Conservation (phyloP, 35 echinoderm and acorn worm species). For the Antedon bifida region DNA sequence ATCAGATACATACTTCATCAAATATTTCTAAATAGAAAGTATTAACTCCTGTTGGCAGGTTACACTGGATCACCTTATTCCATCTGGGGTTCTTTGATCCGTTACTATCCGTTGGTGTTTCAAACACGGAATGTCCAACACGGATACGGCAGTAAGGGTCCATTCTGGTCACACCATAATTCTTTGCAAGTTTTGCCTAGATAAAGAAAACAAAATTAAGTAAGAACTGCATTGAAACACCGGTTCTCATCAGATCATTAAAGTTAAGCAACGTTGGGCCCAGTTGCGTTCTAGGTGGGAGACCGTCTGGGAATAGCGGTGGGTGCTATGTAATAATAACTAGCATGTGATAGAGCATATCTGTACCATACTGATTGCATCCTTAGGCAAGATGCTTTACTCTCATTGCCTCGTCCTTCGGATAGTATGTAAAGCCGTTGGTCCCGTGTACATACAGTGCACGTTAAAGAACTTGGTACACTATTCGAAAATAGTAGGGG, state of each 20-base stretch:
- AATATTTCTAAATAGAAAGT: constrained; percentile 89
- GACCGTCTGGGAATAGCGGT: neutral
- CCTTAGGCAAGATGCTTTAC: too few species aligned
- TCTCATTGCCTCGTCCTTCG: too few species aligned
- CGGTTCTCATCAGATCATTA: neutral
- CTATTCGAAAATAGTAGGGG: too few species aligned
- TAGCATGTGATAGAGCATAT: neutral
- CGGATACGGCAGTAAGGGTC: constrained; percentile 93
- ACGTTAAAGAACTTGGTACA: too few species aligned
- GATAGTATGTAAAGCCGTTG: too few species aligned
- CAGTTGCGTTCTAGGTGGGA: too few species aligned
- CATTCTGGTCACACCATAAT: constrained; percentile 92
- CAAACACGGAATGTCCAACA: constrained; percentile 96
- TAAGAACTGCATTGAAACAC: neutral
- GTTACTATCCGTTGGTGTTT: constrained; percentile 88
- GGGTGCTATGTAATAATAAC: neutral
- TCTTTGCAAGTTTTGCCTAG: constrained; percentile 90
- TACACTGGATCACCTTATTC: constrained; percentile 99
- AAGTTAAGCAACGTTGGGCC: too few species aligned
- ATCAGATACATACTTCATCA: constrained; percentile 58
- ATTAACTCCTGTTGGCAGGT: constrained; percentile 65
- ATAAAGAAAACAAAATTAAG: neutral
- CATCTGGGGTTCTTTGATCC: constrained; percentile 93
- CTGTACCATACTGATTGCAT: too few species aligned
- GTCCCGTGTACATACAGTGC: too few species aligned